Evolutionary conservation across 2,113 vertebrate species (phyloP), one percentile per base, ranked within the genome.

Genomic region (Eubucco bourcierii): DNA sequence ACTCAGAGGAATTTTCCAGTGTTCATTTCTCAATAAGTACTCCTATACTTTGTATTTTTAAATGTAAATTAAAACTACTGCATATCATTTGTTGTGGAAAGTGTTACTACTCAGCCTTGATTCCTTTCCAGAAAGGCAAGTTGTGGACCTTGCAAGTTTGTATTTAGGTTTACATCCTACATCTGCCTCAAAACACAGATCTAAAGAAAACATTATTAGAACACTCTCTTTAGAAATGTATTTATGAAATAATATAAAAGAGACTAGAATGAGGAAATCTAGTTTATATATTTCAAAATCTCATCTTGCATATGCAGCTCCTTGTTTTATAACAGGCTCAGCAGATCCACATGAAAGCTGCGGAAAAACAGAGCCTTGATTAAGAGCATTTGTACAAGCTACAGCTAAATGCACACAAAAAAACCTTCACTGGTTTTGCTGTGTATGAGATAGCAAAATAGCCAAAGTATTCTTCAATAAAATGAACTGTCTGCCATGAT

Each of bases 401-500:
- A 44, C 17, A 88, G 37, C 47, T 85, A 72, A 79, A 81, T 37
- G 85, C 25, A 72, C 46, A 56, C 63, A 39, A 72, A 75, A 44
- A 8, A 61, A 34, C 5, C 7, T 50, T 77, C 41, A 56, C 44
- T 27, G 31, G 27, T 77, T 94, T 80, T 79, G 59, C 58, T n/a
- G 64, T n/a, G 20, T 64, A 87, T n/a, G 68, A 93, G 47, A 70
- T 4, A 79, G 86, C 63, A 87, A 94, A 95, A 88, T 39, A 94
- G 75, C 87, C 90, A 25, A 92, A 89, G 71, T 80, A 84, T 74
- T 94, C 64, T 66, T 89, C 92, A 92, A 89, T 72, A 95, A 94
- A 87, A 89, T 46, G 64, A 96, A 91, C 87, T 89, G 91, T 90
- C 92, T 92, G 81, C 68, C 58, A 92, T 2, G 16, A 95, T 96